Percentiles rank a stretch among this genome's conserved stretches.
Conservation (phyloP, 1,140 invertebrate genomes). For the Drosophila azteca region DNA sequence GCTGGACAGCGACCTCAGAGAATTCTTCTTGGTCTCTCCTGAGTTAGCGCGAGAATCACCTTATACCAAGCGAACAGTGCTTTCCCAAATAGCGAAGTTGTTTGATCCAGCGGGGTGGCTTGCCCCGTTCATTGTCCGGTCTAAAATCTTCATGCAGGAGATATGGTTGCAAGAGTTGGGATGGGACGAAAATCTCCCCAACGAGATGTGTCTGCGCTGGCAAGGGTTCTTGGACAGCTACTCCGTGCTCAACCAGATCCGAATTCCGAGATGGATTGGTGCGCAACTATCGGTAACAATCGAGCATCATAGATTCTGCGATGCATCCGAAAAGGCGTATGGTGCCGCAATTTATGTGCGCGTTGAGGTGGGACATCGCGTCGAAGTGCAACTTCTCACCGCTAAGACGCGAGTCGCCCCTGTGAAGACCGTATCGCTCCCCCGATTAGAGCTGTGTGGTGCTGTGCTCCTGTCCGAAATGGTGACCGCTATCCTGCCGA, state of each 20-base stretch:
- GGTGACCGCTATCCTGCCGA: no score
- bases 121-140: conserved; percentile 64
- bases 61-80: conserved; percentile 14
- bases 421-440: no score
- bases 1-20: conserved; percentile 47
- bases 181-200: conserved; percentile 79
- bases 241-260: conserved; percentile 4
- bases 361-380: conserved; percentile 5
- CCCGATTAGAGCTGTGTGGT: no score
- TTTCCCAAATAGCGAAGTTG: conserved; percentile 36
- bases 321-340: conserved; percentile 75
- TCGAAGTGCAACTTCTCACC: no score
- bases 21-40: conserved; percentile 46
- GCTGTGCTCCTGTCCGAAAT: no score
- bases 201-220: conserved; percentile 35
- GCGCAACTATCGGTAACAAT: conserved; percentile 39
- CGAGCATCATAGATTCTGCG: conserved; percentile 68
- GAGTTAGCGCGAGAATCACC: background rate
- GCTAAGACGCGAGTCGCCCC: conserved; percentile 65
- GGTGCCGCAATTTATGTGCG: conserved; percentile 77
- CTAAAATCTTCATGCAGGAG: conserved; percentile 84
- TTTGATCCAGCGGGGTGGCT: conserved; percentile 67
- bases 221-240: conserved; percentile 12
- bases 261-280: conserved; percentile 37
- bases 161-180: conserved; percentile 72